These are phyloP conservation scores for Luscinia luscinia DNA, from an alignment of 2,797 vertebrate species.

Conservation along the genomic window DNA sequence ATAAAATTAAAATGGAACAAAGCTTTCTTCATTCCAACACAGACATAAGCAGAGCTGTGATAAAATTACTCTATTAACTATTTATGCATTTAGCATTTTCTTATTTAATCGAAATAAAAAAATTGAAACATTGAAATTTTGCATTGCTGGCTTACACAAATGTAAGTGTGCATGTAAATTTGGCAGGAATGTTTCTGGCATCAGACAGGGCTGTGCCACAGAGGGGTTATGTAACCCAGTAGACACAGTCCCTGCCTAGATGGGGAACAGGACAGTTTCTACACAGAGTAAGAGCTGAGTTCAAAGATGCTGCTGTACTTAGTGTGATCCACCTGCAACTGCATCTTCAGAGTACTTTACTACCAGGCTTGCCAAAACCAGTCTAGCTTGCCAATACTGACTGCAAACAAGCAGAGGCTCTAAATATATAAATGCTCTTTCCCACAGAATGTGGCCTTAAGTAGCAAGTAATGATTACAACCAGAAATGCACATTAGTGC, in stretches of 20 bases:
- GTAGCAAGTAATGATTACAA: not conserved
- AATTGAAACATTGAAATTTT: not conserved
- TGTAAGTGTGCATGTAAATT: not conserved
- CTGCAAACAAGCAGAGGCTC: not conserved
- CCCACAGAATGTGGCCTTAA: not conserved
- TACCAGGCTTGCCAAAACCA: not conserved
- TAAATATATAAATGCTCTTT: not conserved
- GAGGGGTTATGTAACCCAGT: not conserved
- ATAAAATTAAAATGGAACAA: not conserved
- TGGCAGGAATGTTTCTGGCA: not conserved
- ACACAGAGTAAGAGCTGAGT: rapidly evolving
- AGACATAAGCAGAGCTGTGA: not conserved
- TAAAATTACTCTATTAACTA: not conserved
- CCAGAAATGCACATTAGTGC: not conserved
- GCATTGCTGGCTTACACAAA: not conserved
- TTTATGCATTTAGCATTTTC: not conserved
- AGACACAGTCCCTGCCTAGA: not conserved
- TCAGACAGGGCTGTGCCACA: not conserved
- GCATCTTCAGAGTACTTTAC: not conserved
- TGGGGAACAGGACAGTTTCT: not conserved
- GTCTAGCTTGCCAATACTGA: not conserved
- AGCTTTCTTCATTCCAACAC: not conserved
- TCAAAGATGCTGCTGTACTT: not conserved
- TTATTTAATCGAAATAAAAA: not conserved
- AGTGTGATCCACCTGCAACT: not conserved